Conservation (phyloP, 2,113 vertebrate species). For the Geococcyx californianus region DNA sequence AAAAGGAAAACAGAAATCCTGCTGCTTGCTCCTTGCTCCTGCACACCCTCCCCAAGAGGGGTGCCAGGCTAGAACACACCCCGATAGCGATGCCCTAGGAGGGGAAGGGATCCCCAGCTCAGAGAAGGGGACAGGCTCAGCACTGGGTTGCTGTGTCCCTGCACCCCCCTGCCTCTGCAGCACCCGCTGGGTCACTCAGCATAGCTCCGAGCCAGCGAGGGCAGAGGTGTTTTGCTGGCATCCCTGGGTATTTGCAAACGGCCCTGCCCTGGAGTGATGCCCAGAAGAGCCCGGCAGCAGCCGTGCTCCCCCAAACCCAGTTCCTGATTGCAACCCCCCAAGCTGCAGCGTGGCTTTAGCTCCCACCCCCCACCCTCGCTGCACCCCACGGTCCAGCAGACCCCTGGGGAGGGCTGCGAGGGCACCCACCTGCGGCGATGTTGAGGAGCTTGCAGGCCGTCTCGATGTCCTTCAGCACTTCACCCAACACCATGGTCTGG, state of each 20-base stretch:
- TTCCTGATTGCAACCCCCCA: background rate
- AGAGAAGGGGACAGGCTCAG: background rate
- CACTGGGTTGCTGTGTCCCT: rapidly evolving
- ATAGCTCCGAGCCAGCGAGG: rapidly evolving
- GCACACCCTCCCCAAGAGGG: rapidly evolving
- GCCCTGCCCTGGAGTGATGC: background rate
- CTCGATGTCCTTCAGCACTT: conserved; percentile 97
- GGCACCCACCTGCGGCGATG: conserved; percentile 86
- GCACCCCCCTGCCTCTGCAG: background rate
- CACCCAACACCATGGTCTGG: conserved; percentile 95
- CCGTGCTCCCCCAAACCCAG: rapidly evolving
- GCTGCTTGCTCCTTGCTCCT: background rate
- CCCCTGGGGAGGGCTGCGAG: background rate
- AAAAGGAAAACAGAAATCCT: background rate
- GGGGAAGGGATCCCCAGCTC: background rate
- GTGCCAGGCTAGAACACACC: background rate
- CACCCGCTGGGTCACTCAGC: background rate
- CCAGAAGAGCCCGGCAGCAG: background rate
- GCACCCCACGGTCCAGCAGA: rapidly evolving
- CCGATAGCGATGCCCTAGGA: rapidly evolving
- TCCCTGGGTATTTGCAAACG: background rate
- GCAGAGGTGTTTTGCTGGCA: background rate
- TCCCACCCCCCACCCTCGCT: rapidly evolving
- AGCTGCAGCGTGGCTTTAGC: rapidly evolving
- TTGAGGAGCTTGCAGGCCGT: conserved; percentile 96